These are phyloP conservation scores for Merluccius polli DNA, from an alignment of 2,797 vertebrate genomes.

Conservation along the genomic window DNA sequence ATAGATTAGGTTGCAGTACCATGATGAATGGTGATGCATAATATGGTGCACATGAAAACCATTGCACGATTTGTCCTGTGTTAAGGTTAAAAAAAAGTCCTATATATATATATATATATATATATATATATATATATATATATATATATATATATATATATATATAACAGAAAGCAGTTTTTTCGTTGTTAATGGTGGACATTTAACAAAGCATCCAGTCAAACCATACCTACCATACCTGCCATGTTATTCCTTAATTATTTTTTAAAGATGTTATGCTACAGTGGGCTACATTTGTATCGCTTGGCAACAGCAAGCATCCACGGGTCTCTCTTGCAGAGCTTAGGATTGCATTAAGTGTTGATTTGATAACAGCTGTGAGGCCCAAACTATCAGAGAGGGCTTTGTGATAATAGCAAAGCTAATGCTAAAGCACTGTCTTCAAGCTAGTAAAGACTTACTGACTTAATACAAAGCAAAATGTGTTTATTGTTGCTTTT, in stretches of 20 bases:
- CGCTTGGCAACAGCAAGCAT: slow-evolving; percentile 77
- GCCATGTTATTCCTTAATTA: not conserved
- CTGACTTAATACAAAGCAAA: not conserved
- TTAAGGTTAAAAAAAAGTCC: not conserved
- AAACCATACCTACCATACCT: not conserved
- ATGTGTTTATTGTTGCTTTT: too few relatives aligned
- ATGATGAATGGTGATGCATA: too few relatives aligned
- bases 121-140: too few relatives aligned
- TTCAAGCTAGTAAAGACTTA: not conserved
- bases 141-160: too few relatives aligned
- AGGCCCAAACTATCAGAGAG: slow-evolving; percentile 42
- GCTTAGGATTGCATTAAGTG: slow-evolving; percentile 73
- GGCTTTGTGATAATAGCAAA: slow-evolving; percentile 8
- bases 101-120: not conserved
- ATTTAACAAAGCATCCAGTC: not conserved
- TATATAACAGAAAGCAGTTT: not conserved
- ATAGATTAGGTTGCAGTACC: not conserved
- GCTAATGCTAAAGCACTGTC: slow-evolving; percentile 11
- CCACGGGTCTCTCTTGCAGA: slow-evolving; percentile 60
- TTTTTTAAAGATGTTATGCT: slow-evolving; percentile 34
- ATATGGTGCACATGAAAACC: too few relatives aligned
- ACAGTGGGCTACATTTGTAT: slow-evolving; percentile 53
- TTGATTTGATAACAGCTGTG: slow-evolving; percentile 63
- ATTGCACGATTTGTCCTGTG: too few relatives aligned
- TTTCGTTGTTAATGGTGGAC: not conserved